phyloP scores from a whole-genome alignment of 2,888 invertebrate species.

The Stramonita haemastoma region DNA sequence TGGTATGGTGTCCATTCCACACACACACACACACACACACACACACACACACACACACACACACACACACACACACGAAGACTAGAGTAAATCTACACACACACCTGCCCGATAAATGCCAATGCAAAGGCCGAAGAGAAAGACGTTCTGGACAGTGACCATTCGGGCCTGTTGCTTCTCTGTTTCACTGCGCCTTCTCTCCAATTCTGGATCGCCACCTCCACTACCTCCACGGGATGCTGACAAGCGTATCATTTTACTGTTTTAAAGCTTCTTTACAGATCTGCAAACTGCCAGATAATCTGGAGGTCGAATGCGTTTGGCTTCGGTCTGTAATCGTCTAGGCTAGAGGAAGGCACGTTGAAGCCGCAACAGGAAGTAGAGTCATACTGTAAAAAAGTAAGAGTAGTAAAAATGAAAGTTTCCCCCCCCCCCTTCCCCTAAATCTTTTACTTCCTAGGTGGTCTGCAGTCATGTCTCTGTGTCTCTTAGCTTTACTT shows the following conservation, averaged over 20 bases:
- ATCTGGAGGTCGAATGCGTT: neutral
- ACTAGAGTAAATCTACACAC: neutral
- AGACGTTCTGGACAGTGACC: conserved; percentile 56
- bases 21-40: no score
- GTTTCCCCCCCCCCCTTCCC: no score
- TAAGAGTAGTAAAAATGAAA: no score
- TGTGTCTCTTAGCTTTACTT: no score
- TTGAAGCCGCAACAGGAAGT: neutral
- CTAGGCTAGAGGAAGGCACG: neutral
- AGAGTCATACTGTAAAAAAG: no score
- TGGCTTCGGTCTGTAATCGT: neutral
- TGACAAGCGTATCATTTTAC: conserved; percentile 52
- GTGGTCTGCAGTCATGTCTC: no score
- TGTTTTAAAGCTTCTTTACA: neutral
- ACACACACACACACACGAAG: neutral
- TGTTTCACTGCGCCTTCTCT: conserved; percentile 46
- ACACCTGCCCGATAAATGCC: conserved; percentile 59
- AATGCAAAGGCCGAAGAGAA: conserved; percentile 58
- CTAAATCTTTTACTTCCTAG: no score
- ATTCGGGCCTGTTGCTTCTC: conserved; percentile 62
- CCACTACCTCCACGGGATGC: conserved; percentile 53
- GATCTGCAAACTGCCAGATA: neutral
- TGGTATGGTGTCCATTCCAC: no score
- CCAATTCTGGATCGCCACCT: conserved; percentile 60
- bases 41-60: neutral